Percentiles rank a stretch among this genome's conserved stretches.
These are phyloP conservation scores for Nettapus auritus DNA, from an alignment of 2,113 vertebrate species.

Conservation along the genomic window DNA sequence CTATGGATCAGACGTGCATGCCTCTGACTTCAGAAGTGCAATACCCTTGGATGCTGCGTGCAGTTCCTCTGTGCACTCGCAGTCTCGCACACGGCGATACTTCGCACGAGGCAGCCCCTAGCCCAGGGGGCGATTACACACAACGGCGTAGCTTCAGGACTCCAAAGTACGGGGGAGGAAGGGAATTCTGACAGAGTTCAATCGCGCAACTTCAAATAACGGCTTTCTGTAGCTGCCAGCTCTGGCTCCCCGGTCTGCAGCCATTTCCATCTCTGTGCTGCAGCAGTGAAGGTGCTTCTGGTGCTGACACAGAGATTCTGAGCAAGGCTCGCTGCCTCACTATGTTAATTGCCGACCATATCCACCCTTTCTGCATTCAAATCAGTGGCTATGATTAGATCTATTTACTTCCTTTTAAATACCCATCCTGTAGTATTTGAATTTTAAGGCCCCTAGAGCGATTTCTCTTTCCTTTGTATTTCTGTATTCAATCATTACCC, in stretches of 20 bases:
- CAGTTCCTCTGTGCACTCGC: not conserved
- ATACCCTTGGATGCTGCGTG: not conserved
- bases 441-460: not conserved
- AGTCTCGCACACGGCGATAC: not conserved
- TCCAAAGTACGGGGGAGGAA: rapidly evolving
- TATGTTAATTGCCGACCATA: not conserved
- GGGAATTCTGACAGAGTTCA: not conserved
- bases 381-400: not conserved
- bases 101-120: rapidly evolving
- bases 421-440: not conserved
- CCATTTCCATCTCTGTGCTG: not conserved
- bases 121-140: not conserved
- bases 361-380: not conserved
- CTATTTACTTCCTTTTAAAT: not conserved
- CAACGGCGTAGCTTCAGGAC: not conserved
- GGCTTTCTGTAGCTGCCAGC: not conserved
- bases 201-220: not conserved
- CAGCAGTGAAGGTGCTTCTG: not conserved
- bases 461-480: conserved; percentile 28
- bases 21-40: not conserved
- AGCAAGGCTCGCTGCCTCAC: not conserved
- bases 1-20: rapidly evolving
- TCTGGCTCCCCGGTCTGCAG: not conserved
- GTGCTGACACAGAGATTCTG: not conserved
- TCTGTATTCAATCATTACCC: conserved; percentile 41